Percentiles rank a stretch among this genome's conserved stretches.
These are phyloP conservation scores for Streblospio benedicti DNA, from an alignment of 1,140 invertebrate species.

Conservation along the genomic window DNA sequence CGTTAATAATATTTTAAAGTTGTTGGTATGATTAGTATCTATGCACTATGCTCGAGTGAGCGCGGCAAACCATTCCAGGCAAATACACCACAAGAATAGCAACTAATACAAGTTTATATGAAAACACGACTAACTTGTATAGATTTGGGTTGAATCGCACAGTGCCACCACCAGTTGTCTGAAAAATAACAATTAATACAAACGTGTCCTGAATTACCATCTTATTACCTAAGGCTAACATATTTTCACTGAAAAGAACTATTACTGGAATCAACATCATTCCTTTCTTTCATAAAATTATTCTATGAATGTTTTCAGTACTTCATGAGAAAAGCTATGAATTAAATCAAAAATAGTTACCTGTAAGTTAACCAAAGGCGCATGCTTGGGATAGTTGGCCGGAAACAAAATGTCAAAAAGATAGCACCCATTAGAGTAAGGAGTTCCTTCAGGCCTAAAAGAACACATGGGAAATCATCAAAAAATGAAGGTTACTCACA, in stretches of 20 bases:
- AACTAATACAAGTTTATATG: neutral
- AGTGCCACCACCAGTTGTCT: conserved; percentile 20
- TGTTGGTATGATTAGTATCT: too few relatives aligned
- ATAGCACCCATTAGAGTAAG: conserved; percentile 39
- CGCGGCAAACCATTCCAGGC: too few relatives aligned
- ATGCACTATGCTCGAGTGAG: too few relatives aligned
- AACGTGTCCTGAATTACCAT: neutral
- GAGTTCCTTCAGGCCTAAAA: conserved; percentile 34
- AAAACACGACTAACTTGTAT: conserved; percentile 20
- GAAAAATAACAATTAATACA: conserved; percentile 10
- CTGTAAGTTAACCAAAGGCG: conserved; percentile 32
- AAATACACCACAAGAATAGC: neutral
- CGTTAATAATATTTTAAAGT: too few relatives aligned
- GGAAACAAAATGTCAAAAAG: conserved; percentile 39
- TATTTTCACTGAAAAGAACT: too few relatives aligned
- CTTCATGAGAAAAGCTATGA: too few relatives aligned
- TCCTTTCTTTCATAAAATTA: too few relatives aligned
- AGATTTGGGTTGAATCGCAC: conserved; percentile 27
- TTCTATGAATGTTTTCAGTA: too few relatives aligned
- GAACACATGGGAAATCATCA: neutral
- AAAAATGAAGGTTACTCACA: too few relatives aligned
- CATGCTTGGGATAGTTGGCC: conserved; percentile 28
- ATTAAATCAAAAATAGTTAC: too few relatives aligned
- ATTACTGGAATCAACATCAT: too few relatives aligned
- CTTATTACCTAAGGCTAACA: neutral